Percentiles rank a stretch among this genome's conserved stretches.
phyloP scores from a whole-genome alignment of 2,888 invertebrate genomes.

The Melieria picta region DNA sequence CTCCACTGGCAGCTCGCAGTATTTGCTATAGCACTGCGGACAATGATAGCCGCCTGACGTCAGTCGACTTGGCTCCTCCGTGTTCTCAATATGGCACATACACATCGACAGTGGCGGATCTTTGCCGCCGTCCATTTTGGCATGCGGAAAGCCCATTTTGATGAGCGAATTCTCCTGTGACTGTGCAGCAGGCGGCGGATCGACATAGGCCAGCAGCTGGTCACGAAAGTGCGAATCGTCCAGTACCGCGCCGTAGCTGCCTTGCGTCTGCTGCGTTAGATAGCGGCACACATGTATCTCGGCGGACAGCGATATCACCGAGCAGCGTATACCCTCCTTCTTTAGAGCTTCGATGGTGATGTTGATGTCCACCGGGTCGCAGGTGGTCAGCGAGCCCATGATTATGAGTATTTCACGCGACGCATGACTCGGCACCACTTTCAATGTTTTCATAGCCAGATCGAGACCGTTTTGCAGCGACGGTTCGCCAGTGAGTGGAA shows the following conservation, averaged over 20 bases:
- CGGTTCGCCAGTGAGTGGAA: conserved; percentile 87
- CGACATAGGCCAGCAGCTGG: conserved; percentile 73
- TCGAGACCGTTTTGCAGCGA: conserved; percentile 96
- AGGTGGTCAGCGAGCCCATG: conserved; percentile 93
- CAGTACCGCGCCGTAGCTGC: conserved; percentile 86
- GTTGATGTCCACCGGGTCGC: conserved; percentile 94
- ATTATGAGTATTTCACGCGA: conserved; percentile 93
- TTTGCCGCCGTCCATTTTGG: conserved; percentile 72
- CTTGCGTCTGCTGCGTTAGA: conserved; percentile 86
- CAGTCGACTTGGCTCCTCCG: conserved; percentile 74
- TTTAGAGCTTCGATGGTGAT: conserved; percentile 82
- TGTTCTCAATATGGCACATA: conserved; percentile 90
- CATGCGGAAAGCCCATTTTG: conserved; percentile 97
- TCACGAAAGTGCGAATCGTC: conserved; percentile 83
- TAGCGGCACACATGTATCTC: conserved; percentile 92
- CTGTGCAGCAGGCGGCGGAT: conserved; percentile 79
- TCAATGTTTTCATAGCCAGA: conserved; percentile 83
- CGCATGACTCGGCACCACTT: conserved; percentile 91
- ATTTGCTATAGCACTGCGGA: conserved; percentile 97
- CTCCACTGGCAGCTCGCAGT: conserved; percentile 97
- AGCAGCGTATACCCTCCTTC: conserved; percentile 86
- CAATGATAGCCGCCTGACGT: conserved; percentile 85
- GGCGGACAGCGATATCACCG: conserved; percentile 94
- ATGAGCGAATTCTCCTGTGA: conserved; percentile 81
- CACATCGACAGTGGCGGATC: conserved; percentile 84